These are phyloP conservation scores for Myodes glareolus DNA, from an alignment of 2,113 vertebrate genomes.

Conservation along the genomic window DNA sequence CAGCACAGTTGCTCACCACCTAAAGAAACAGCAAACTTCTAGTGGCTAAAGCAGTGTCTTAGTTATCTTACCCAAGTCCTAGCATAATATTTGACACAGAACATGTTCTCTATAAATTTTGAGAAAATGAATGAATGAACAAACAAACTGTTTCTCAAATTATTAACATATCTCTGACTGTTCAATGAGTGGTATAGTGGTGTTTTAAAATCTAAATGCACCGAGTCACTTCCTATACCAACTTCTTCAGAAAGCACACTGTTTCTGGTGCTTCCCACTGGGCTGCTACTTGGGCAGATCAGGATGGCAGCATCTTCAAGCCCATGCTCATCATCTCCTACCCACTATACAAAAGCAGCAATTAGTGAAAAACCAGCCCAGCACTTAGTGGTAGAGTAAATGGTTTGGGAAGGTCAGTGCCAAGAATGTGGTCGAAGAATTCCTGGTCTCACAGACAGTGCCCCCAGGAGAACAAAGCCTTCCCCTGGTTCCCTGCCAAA, in stretches of 20 bases:
- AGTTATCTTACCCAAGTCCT: neutral
- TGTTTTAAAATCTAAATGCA: conserved; percentile 36
- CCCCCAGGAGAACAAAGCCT: neutral
- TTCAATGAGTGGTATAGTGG: neutral
- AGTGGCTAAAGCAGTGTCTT: neutral
- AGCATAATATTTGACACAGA: neutral
- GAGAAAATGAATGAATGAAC: neutral
- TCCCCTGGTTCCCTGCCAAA: conserved; percentile 22
- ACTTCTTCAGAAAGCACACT: neutral
- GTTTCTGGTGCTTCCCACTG: neutral
- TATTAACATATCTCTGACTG: neutral
- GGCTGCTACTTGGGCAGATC: neutral
- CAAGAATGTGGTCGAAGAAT: conserved; percentile 50
- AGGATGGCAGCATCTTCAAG: neutral
- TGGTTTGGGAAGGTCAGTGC: neutral
- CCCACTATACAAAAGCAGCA: neutral
- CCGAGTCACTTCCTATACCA: neutral
- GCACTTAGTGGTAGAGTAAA: conserved; percentile 7
- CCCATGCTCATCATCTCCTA: neutral
- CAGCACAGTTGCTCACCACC: neutral
- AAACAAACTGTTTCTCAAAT: neutral
- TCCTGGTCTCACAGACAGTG: neutral
- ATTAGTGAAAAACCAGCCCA: neutral
- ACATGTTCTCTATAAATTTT: neutral
- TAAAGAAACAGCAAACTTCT: neutral